Percentiles rank a stretch among this genome's conserved stretches.
Evolutionary conservation across 2,888 invertebrate species (phyloP).

Genomic region (Himalopsyche tibetana): DNA sequence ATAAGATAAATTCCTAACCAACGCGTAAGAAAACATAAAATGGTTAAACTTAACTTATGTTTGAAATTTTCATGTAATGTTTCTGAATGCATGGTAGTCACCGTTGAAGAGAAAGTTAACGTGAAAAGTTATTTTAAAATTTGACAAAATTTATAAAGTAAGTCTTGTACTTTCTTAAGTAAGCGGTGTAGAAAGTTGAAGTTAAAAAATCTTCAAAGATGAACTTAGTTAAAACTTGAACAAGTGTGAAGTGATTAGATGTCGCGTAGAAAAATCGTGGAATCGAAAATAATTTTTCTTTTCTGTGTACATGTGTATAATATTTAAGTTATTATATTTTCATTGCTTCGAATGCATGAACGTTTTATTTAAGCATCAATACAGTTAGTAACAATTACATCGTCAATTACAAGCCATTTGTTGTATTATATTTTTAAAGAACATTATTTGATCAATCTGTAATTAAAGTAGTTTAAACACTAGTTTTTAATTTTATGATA

Average conservation of each 20-base stretch:
- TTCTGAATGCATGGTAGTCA: slow-evolving; percentile 34
- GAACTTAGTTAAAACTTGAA: slow-evolving; percentile 7
- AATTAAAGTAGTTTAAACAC: too few relatives aligned
- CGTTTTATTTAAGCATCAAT: too few relatives aligned
- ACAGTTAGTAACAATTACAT: too few relatives aligned
- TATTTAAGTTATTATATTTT: too few relatives aligned
- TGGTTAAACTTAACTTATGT: background rate
- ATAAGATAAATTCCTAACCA: too few relatives aligned
- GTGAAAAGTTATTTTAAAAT: slow-evolving; percentile 19
- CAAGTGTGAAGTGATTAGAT: slow-evolving; percentile 1
- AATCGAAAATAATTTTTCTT: too few relatives aligned
- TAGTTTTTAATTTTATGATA: too few relatives aligned
- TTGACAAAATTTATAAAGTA: slow-evolving; percentile 6
- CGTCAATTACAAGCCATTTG: too few relatives aligned
- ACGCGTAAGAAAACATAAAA: background rate
- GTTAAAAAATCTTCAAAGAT: background rate
- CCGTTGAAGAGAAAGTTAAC: background rate
- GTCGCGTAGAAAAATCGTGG: background rate
- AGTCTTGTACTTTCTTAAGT: slow-evolving; percentile 17
- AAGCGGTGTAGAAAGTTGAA: background rate
- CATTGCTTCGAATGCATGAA: too few relatives aligned
- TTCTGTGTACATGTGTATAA: too few relatives aligned
- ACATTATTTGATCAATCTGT: too few relatives aligned
- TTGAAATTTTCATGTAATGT: background rate
- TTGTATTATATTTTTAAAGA: too few relatives aligned